phyloP scores from a whole-genome alignment of 2,888 invertebrate genomes.

The Phengaris arion region DNA sequence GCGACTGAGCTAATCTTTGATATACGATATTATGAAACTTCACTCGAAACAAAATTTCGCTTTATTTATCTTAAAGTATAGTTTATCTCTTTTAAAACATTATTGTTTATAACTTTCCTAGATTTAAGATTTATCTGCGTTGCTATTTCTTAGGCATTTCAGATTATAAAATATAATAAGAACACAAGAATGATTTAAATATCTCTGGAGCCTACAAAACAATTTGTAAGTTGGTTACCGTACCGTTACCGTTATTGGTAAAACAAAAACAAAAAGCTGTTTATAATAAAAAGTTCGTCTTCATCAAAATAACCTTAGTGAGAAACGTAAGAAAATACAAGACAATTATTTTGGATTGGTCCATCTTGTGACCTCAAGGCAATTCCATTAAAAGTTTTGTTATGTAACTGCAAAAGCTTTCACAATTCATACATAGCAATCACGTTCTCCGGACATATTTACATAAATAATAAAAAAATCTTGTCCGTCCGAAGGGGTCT shows the following conservation, averaged over 20 bases:
- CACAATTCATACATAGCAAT: slow-evolving; percentile 41
- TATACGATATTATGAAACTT: slow-evolving; percentile 6
- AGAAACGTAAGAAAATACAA: slow-evolving; percentile 4
- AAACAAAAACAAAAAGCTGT: no score
- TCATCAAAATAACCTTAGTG: slow-evolving; percentile 2
- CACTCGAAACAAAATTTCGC: background rate
- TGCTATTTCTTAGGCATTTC: no score
- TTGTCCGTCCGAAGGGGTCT: slow-evolving; percentile 43
- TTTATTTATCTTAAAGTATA: background rate
- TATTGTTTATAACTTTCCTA: no score
- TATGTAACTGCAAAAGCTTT: slow-evolving; percentile 21
- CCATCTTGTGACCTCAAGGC: slow-evolving; percentile 26
- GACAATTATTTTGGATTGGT: slow-evolving; percentile 16
- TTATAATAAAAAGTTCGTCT: background rate
- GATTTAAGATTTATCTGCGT: no score
- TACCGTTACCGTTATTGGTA: no score
- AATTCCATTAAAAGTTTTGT: slow-evolving; percentile 25
- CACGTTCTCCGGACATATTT: slow-evolving; percentile 48
- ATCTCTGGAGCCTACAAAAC: background rate
- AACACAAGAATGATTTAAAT: no score
- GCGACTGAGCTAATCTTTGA: slow-evolving; percentile 30
- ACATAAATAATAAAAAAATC: slow-evolving; percentile 53
- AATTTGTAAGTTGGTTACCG: background rate
- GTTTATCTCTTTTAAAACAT: no score
- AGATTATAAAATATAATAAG: no score